phyloP scores from a whole-genome alignment of 2,797 vertebrate genomes.

The Phalloptychus januarius region DNA sequence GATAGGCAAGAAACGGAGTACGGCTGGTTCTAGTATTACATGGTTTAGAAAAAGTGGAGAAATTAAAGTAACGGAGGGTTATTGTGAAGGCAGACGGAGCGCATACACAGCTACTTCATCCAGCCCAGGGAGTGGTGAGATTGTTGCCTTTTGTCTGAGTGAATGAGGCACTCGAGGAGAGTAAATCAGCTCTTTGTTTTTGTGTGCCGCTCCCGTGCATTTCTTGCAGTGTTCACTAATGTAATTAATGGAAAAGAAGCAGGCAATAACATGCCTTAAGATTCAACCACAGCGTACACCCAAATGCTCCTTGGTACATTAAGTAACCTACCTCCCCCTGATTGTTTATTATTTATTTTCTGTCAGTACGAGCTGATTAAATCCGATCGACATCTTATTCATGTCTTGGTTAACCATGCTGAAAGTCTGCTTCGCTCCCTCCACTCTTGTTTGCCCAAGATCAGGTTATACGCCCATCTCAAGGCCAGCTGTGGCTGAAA shows the following conservation, averaged over 20 bases:
- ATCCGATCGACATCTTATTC: background rate
- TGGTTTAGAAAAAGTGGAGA: constrained; percentile 4
- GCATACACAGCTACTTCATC: constrained; percentile 43
- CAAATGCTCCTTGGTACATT: constrained; percentile 27
- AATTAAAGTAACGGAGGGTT: constrained; percentile 21
- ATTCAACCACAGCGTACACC: constrained; percentile 53
- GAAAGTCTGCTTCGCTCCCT: constrained; percentile 28
- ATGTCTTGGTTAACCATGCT: constrained; percentile 27
- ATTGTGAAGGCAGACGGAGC: constrained; percentile 51
- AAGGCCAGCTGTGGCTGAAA: constrained; percentile 71
- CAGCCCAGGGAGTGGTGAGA: constrained; percentile 65
- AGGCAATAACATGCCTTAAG: constrained; percentile 48
- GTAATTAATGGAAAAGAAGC: constrained; percentile 68
- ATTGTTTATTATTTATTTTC: background rate
- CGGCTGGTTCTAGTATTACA: constrained; percentile 20
- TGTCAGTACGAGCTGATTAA: constrained; percentile 6
- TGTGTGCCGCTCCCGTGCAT: constrained; percentile 60
- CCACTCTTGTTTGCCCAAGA: constrained; percentile 66
- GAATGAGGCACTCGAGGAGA: constrained; percentile 57
- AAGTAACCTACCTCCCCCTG: background rate
- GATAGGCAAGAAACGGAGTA: constrained; percentile 13
- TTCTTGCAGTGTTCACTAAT: constrained; percentile 72
- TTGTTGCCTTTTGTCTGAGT: constrained; percentile 67
- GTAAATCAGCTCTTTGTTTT: constrained; percentile 72
- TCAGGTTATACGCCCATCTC: constrained; percentile 59